Base-by-base conservation (phyloP, 2,113 vertebrate species). In the Tautogolabrus adspersus region DNA sequence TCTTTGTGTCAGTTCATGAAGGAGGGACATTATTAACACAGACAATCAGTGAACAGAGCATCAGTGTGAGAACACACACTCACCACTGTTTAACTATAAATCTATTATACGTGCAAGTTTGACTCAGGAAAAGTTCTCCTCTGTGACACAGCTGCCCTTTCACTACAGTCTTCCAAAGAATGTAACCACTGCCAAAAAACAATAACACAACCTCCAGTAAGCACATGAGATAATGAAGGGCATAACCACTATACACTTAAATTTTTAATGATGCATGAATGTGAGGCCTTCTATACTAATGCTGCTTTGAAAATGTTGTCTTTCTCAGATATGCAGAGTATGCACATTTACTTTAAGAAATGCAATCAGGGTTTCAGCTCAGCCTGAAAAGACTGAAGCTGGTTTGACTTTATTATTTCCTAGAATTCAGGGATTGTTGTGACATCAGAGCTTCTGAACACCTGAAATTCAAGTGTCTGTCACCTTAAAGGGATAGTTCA, bases 101-200 rank as follows among this genome's bases (percentile, higher is more conserved):
- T 68, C 16, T 47, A 55, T 37, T 26, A 10, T 56, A 40, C 54
- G 42, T 76, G 51, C 52, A 19, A 16, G 54, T 67, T 9, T 72
- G 47, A 78, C 49, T 71, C 51, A 75, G 83, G 68, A 44, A n/a
- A 26, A 66, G 22, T 47, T 58, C 9, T 18, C n/a, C 23, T 21
- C 16, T 7, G 13, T 5, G 47, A 49, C 47, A 49, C n/a, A 16
- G 44, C 60, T 49, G 34, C 40, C 22, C 37, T 12, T 37, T 61
- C 30, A 57, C 22, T 58, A 19, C 23, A 59, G 23, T 23, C n/a
- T 22, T 42, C n/a, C 4, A 23, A 69, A 65, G 59, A 40, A 83
- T 23, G 22, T 30, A 26, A 15, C 30, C 30, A 6, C 11, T 8
- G 6, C n/a, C 16, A 40, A 21, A 34, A 9, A 26, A 44, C 63